Evolutionary conservation across 2,888 invertebrate species (phyloP).

Genomic region (Tenthredo amoena): DNA sequence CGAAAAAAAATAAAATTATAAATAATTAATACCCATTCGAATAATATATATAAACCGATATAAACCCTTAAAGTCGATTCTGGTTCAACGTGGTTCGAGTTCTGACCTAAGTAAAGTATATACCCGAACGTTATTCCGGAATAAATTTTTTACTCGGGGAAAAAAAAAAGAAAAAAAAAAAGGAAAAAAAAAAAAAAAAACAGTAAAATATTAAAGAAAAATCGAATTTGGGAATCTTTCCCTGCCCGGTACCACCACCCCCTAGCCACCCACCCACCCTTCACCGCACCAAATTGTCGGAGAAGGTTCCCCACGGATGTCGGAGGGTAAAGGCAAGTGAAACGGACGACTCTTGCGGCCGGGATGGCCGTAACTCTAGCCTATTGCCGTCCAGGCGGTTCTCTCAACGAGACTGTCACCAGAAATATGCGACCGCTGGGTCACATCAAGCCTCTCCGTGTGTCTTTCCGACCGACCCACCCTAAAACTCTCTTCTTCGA

Average conservation of each 20-base stretch:
- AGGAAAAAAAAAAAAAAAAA: background rate
- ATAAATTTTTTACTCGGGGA: background rate
- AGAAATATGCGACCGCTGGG: constrained; percentile 52
- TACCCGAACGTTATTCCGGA: background rate
- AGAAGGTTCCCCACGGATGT: constrained; percentile 31
- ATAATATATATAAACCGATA: too few relatives aligned
- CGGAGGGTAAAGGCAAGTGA: constrained; percentile 37
- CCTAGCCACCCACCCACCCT: background rate
- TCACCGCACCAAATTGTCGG: background rate
- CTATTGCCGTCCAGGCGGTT: constrained; percentile 43
- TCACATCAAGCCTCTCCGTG: constrained; percentile 44
- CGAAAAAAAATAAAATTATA: background rate
- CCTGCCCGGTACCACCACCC: background rate
- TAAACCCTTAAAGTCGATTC: too few relatives aligned
- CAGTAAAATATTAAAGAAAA: background rate
- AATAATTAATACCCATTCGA: too few relatives aligned
- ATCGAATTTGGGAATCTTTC: background rate
- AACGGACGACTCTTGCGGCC: constrained; percentile 48
- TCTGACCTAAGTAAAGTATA: too few relatives aligned
- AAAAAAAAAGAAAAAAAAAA: background rate
- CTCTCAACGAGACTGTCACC: constrained; percentile 45
- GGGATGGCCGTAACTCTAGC: constrained; percentile 49
- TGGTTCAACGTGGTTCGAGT: too few relatives aligned
- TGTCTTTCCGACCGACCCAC: background rate
- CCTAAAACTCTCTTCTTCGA: too few relatives aligned